Conservation (phyloP, 2,888 invertebrate species). For the Embidobia sp. region DNA sequence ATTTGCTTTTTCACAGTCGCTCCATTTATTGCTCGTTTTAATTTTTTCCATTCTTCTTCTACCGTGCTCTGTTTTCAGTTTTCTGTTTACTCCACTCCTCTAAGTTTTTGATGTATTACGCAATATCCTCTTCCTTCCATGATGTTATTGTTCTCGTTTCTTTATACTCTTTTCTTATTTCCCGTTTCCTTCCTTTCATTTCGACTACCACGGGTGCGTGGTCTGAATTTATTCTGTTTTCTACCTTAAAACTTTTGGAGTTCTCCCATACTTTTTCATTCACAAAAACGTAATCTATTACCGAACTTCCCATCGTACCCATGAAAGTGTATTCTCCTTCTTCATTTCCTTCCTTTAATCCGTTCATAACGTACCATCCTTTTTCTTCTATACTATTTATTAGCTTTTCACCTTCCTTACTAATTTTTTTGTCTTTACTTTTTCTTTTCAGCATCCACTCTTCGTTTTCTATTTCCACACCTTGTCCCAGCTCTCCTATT, state of each 20-base stretch:
- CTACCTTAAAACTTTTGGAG: neutral
- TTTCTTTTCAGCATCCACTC: neutral
- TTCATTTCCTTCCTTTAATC: constrained; percentile 7
- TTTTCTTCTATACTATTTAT: neutral
- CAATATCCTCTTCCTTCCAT: neutral
- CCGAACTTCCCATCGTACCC: neutral
- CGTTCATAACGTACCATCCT: constrained; percentile 2
- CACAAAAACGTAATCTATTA: neutral
- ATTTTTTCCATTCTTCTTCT: too few species aligned
- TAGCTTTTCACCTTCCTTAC: constrained; percentile 5
- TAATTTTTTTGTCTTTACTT: constrained; percentile 2
- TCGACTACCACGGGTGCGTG: neutral
- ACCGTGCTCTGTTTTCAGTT: too few species aligned
- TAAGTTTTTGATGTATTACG: neutral
- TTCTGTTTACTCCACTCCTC: neutral
- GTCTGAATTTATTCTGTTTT: neutral
- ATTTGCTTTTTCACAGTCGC: too few species aligned
- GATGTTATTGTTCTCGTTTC: neutral
- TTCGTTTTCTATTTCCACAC: neutral
- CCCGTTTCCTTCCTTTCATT: too few species aligned
- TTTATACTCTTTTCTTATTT: too few species aligned
- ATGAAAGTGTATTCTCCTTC: constrained; percentile 2
- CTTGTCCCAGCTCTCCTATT: neutral
- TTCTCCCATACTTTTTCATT: constrained; percentile 5
- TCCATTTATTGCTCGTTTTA: constrained; percentile 2